Percentiles rank a stretch among this genome's conserved stretches.
phyloP scores from a whole-genome alignment of 2,888 invertebrate genomes.

The Dicyrtomina minuta region DNA sequence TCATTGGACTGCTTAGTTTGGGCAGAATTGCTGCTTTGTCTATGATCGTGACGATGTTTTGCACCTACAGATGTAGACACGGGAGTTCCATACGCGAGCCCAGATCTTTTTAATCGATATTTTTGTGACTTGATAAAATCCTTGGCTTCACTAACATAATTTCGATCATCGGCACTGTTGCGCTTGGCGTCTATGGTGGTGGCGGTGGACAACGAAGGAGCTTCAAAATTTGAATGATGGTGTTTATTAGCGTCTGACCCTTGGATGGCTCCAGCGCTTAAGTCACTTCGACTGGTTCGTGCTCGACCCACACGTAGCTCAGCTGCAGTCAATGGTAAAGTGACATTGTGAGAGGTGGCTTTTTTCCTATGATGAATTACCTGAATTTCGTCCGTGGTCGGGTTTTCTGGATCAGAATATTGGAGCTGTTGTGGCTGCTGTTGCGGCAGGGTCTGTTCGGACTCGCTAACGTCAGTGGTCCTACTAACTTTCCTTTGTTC shows the following conservation, averaged over 20 bases:
- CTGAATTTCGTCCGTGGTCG: conserved; percentile 1
- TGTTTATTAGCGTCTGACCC: neutral
- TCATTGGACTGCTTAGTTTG: neutral
- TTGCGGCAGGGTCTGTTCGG: conserved; percentile 3
- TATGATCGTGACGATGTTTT: conserved; percentile 13
- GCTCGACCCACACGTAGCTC: neutral
- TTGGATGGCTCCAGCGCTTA: neutral
- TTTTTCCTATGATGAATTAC: neutral
- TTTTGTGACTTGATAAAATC: conserved; percentile 50
- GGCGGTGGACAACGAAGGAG: no score
- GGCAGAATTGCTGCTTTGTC: neutral
- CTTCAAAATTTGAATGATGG: no score
- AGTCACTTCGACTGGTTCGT: neutral
- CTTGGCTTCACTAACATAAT: conserved; percentile 46
- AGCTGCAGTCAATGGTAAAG: no score
- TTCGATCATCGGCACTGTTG: conserved; percentile 2
- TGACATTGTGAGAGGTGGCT: neutral
- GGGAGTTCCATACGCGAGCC: conserved; percentile 21
- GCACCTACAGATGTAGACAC: conserved; percentile 14
- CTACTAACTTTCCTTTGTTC: conserved; percentile 29
- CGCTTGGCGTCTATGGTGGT: neutral
- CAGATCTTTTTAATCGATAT: conserved; percentile 39
- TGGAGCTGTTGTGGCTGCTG: neutral
- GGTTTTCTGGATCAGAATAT: no score
- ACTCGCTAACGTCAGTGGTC: neutral